Percentiles rank a stretch among this genome's conserved stretches.
These are phyloP conservation scores for Lochmaea crataegi DNA, from an alignment of 2,888 invertebrate species.

Conservation along the genomic window DNA sequence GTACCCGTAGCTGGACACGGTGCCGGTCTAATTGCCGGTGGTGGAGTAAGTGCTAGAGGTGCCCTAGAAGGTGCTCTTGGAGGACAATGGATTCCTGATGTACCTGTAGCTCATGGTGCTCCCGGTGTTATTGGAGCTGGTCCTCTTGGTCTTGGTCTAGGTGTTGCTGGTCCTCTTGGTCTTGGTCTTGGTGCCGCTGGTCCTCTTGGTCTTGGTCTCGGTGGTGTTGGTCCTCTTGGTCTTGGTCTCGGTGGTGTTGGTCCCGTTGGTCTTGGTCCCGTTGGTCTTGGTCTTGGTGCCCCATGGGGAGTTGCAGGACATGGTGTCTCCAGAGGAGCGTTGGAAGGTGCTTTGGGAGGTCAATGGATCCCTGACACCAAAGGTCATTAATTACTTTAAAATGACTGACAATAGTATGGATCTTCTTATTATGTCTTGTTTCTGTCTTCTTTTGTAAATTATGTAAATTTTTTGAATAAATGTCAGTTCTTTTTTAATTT, in stretches of 20 bases:
- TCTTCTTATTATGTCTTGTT: background rate
- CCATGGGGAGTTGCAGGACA: constrained; percentile 36
- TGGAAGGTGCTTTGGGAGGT: constrained; percentile 51
- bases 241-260: constrained; percentile 14
- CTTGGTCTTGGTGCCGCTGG: constrained; percentile 34
- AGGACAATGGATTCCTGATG: constrained; percentile 47
- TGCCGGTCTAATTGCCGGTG: constrained; percentile 34
- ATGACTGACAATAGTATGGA: background rate
- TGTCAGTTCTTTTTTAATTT: background rate
- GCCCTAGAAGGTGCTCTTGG: constrained; percentile 44
- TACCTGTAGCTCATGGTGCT: constrained; percentile 42
- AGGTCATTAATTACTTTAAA: constrained; percentile 19
- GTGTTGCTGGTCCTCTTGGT: constrained; percentile 28
- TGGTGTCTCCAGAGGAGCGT: constrained; percentile 41
- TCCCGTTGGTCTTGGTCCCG: constrained; percentile 4
- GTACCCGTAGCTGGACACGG: constrained; percentile 41
- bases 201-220: constrained; percentile 19
- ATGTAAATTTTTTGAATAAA: constrained; percentile 30
- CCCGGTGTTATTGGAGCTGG: background rate
- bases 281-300: constrained; percentile 37
- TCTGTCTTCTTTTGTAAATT: constrained; percentile 25
- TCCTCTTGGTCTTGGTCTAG: constrained; percentile 9
- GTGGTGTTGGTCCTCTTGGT: constrained; percentile 32
- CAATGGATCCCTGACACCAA: constrained; percentile 54
- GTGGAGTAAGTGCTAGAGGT: constrained; percentile 42